phyloP scores from a whole-genome alignment of 2,113 vertebrate genomes.

The Eulemur rufifrons region DNA sequence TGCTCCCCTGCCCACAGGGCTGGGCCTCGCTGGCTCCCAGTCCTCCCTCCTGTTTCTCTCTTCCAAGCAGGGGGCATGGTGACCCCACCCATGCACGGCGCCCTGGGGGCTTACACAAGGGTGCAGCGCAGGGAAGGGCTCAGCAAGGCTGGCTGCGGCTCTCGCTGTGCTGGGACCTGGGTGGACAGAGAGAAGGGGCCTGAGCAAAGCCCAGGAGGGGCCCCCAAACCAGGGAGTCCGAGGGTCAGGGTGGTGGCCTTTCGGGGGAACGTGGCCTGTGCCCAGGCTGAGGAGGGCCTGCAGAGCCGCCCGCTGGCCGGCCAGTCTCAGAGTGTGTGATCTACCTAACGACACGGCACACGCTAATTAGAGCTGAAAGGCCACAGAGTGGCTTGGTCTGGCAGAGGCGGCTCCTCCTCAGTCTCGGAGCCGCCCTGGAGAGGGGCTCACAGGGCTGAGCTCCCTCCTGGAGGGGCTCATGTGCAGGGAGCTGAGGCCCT shows the following conservation, averaged over 20 bases:
- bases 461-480: neutral
- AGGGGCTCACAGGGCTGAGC: too few species aligned
- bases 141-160: neutral
- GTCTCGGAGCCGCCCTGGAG: conserved; percentile 10
- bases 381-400: conserved; percentile 72
- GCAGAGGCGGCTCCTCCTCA: conserved; percentile 31
- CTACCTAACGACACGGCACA: conserved; percentile 78
- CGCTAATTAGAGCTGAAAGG: conserved; percentile 79
- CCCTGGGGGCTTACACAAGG: too few species aligned
- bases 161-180: neutral
- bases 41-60: neutral
- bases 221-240: neutral
- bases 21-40: neutral
- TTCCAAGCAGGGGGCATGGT: neutral
- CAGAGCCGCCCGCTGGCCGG: too few species aligned
- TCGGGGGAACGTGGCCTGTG: neutral
- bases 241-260: neutral
- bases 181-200: too few species aligned
- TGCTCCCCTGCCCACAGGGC: too few species aligned
- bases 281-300: neutral
- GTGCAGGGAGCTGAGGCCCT: neutral
- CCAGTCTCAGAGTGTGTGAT: neutral
- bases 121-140: neutral
- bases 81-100: neutral
- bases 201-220: neutral